phyloP scores from a whole-genome alignment of 2,113 vertebrate species.

The Cepphus grylle region DNA sequence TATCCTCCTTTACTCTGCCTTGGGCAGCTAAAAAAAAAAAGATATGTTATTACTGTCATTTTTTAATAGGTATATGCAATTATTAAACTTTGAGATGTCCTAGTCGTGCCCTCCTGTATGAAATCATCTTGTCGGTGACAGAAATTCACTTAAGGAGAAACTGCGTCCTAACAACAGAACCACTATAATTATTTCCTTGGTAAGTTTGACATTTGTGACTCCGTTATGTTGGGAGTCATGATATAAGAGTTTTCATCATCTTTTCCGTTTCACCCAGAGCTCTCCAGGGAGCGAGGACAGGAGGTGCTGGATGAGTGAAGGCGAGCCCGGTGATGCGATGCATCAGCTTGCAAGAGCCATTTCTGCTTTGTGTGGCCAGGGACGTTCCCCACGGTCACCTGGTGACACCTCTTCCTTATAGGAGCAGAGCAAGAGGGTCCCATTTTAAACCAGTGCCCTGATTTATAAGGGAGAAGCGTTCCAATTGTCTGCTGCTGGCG shows the following conservation, averaged over 20 bases:
- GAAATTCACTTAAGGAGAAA: constrained; percentile 4
- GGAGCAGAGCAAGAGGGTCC: not conserved
- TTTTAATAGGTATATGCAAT: not conserved
- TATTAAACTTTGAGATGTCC: constrained; percentile 31
- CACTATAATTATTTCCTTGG: constrained; percentile 34
- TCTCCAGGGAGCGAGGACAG: not conserved
- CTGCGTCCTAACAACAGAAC: not conserved
- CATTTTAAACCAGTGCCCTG: not conserved
- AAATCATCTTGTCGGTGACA: constrained; percentile 32
- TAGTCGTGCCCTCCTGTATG: not conserved
- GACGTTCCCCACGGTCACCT: accelerated
- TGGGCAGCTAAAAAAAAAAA: not conserved
- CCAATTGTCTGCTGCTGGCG: not conserved
- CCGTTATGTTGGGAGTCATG: not conserved
- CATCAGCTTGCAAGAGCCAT: not conserved
- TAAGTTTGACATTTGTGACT: constrained; percentile 22
- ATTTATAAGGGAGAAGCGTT: not conserved
- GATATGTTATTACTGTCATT: not conserved
- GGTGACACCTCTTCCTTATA: not conserved
- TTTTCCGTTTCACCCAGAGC: not conserved
- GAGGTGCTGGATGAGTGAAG: not conserved
- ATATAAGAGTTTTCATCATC: not conserved
- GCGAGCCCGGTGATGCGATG: accelerated
- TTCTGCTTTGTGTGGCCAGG: not conserved
- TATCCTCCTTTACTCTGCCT: constrained; percentile 8